phyloP scores from a whole-genome alignment of 2,888 invertebrate species.

The Hecatera dysodea region DNA sequence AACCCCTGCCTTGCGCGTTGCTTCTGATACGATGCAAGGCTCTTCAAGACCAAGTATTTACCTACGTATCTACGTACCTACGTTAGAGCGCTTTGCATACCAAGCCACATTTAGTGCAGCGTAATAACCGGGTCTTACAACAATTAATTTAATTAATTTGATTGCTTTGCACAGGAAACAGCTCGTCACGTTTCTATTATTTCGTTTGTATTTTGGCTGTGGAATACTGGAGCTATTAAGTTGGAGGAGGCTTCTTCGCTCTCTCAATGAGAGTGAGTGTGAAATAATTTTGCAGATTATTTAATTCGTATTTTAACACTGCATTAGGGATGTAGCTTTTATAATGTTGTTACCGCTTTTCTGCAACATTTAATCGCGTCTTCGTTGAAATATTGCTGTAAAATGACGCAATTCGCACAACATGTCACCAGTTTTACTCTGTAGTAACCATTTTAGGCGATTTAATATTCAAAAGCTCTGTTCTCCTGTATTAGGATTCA shows the following conservation, averaged over 20 bases:
- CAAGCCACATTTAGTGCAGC: conserved; percentile 56
- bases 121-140: conserved; percentile 39
- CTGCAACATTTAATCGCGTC: not conserved
- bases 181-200: conserved; percentile 44
- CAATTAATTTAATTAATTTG: conserved; percentile 60
- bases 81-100: conserved; percentile 55
- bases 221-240: not conserved
- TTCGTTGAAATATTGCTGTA: not conserved
- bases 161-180: conserved; percentile 46
- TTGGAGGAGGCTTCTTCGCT: not conserved
- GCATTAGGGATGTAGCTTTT: not conserved
- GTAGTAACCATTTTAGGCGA: not conserved
- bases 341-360: not conserved
- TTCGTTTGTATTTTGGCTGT: conserved; percentile 27
- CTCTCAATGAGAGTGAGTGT: not conserved
- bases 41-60: conserved; percentile 30
- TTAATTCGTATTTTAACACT: not conserved
- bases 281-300: not conserved
- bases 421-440: not conserved
- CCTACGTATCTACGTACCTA: conserved; percentile 20
- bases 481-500: conserved; percentile 26
- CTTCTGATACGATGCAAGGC: conserved; percentile 30
- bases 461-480: not conserved
- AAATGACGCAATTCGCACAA: not conserved
- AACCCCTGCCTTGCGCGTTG: conserved; percentile 17